Base-by-base conservation (phyloP, 2,888 invertebrate species). In the Boloria selene region DNA sequence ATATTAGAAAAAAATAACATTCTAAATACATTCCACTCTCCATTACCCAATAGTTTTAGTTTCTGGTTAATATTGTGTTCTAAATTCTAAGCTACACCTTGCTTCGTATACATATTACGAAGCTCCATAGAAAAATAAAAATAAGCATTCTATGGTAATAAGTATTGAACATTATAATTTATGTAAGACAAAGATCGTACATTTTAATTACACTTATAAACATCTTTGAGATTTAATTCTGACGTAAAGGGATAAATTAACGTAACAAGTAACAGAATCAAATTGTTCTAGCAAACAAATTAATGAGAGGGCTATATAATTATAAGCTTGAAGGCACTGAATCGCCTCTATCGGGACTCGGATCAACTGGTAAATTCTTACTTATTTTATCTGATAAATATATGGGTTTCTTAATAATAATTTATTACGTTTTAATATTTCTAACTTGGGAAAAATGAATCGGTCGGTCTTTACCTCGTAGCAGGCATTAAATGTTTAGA, bases 221-320 rank as follows among this genome's bases (percentile, higher is more conserved):
- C 31, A 59, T 49, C 13, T 42, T 54, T 55, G 17, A 55, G 16
- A 53, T 53, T 31, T 55, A 38, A 38, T 22, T 42, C 18, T 38
- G 59, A 49, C 17, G 17, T 13, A 26, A 45, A 45, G 26, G 56
- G 31, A 58, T 38, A 50, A 55, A 49, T 64, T 55, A 50, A 44
- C 45, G 44, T 55, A 44, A 60, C 47, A 65, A 62, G 53, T 61
- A 59, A 53, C 49, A 68, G 45, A 62, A 65, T 61, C 65, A 54
- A 65, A 65, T 68, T 65, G 53, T 45, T 54, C 42, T 58, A 44
- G 58, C 44, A 45, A 16, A 47, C 60, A 64, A 60, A 64, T 64
- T 67, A 67, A 67, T 67, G 58, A 67, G 51, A 55, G 42, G 42
- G 58, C 44, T 44, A 42, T 7, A 38, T 68, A 68, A 68, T 68